These are phyloP conservation scores for Orchesella cincta DNA, from an alignment of 1,140 invertebrate species.

Conservation along the genomic window DNA sequence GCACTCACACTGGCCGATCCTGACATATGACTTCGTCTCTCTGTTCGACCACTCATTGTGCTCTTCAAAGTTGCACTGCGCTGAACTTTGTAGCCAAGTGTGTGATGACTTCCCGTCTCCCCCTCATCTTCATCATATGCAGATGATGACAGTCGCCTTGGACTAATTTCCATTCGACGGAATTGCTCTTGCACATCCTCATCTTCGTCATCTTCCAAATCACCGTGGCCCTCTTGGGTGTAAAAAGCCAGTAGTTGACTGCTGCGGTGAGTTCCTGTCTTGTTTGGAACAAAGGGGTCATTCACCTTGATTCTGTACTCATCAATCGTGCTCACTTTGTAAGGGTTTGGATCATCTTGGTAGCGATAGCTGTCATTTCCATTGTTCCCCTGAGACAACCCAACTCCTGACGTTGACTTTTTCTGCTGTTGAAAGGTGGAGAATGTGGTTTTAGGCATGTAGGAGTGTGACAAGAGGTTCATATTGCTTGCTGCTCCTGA, in stretches of 20 bases:
- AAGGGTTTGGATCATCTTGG: conserved; percentile 50
- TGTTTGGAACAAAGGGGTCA: conserved; percentile 40
- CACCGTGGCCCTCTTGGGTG: conserved; percentile 5
- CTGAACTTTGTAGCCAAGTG: neutral
- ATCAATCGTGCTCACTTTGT: conserved; percentile 49
- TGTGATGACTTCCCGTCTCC: neutral
- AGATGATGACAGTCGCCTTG: neutral
- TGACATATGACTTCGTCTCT: neutral
- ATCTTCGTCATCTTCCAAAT: neutral
- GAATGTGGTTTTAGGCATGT: conserved; percentile 33
- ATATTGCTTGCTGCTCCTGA: neutral
- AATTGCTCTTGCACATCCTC: neutral
- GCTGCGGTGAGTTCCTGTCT: neutral
- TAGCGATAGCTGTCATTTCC: conserved; percentile 33
- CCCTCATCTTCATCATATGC: neutral
- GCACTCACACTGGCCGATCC: conserved; percentile 24
- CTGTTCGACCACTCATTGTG: too few species aligned
- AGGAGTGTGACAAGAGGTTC: neutral
- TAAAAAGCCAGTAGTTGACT: conserved; percentile 16
- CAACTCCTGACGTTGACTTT: neutral
- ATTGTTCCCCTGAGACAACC: neutral
- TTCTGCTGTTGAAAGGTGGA: conserved; percentile 32
- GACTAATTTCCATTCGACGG: neutral
- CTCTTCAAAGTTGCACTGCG: conserved; percentile 19
- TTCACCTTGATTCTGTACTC: conserved; percentile 47